Evolutionary conservation across 2,113 vertebrate species (phyloP), one percentile per base, ranked within the genome.

Genomic region (Nymphicus hollandicus): DNA sequence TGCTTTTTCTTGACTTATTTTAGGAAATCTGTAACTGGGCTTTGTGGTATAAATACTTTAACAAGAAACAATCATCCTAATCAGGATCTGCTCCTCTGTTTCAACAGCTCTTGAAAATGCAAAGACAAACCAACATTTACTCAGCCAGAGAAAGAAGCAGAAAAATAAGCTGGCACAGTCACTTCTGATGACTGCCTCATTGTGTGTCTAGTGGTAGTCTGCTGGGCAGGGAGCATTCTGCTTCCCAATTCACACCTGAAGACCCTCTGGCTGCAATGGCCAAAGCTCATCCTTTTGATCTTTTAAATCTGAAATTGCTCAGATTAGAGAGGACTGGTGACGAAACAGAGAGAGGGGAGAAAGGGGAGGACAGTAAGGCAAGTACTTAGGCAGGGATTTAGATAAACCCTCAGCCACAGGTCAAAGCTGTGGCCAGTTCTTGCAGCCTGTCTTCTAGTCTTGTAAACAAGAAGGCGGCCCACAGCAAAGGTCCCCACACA

Each of bases 401-500:
- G 24, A 58, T 55, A 29, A 64, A 2, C 19, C 18, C 10, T 44
- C 10, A 74, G 66, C 35, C 22, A 68, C 7, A 37, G 50, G 35
- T 70, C 53, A 87, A 27, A 78, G 22, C 20, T 17, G n/a, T 47
- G n/a, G 22, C 31, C 56, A 49, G 22, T 60, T 89, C 35, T 72
- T 49, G 37, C 16, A 88, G 33, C 10, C 35, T 78, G 20, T 63
- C 25, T 31, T 68, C 46, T 58, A 4, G 17, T 74, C n/a, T 58
- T 46, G 22, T 47, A n/a, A 63, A 70, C 13, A 65, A 76, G 39
- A 81, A 8, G 11, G 56, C 61, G 10, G 17, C n/a, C 84, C 4
- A 17, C n/a, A 35, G 1, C 1, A 5, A 72, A 69, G 37, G 5
- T 19, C 13, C 3, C 5, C 7, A 28, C 8, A 61, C 10, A n/a